These are phyloP conservation scores for Sphaeramia orbicularis DNA, from an alignment of 2,797 vertebrate species.

Conservation along the genomic window DNA sequence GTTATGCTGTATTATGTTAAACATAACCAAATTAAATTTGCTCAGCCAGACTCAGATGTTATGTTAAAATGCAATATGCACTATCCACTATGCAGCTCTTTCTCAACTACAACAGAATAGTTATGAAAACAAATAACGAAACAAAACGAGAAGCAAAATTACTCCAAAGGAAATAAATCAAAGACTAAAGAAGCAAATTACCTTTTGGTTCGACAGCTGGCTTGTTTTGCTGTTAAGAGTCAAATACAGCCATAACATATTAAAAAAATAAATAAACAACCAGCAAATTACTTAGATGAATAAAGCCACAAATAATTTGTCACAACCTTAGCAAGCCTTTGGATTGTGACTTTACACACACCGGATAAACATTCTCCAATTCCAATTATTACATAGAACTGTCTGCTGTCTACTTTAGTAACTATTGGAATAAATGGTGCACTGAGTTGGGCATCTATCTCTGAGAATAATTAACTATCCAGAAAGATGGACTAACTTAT, in stretches of 20 bases:
- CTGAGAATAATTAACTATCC: constrained; percentile 74
- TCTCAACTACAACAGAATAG: constrained; percentile 2
- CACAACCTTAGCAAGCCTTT: constrained; percentile 14
- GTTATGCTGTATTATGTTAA: no score
- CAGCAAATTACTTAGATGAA: constrained; percentile 17
- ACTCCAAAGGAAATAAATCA: constrained; percentile 10
- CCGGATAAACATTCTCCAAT: constrained; percentile 17
- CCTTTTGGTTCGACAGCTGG: constrained; percentile 12
- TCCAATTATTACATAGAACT: constrained; percentile 58
- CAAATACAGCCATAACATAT: constrained; percentile 14
- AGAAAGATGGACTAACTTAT: constrained; percentile 76
- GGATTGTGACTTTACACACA: constrained; percentile 15
- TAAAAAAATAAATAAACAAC: constrained; percentile 13
- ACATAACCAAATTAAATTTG: not conserved
- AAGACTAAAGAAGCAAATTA: constrained; percentile 28
- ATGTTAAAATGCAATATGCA: not conserved
- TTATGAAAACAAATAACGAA: not conserved
- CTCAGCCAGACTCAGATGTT: not conserved
- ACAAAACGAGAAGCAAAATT: constrained; percentile 19
- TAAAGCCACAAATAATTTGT: constrained; percentile 16
- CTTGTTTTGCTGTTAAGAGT: constrained; percentile 8
- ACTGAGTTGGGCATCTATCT: constrained; percentile 55
- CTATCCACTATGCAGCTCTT: not conserved
- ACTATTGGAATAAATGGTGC: constrained; percentile 61
- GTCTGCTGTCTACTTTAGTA: constrained; percentile 56